phyloP scores from a whole-genome alignment of 2,797 vertebrate species.

The Gadopsis bispinosus region DNA sequence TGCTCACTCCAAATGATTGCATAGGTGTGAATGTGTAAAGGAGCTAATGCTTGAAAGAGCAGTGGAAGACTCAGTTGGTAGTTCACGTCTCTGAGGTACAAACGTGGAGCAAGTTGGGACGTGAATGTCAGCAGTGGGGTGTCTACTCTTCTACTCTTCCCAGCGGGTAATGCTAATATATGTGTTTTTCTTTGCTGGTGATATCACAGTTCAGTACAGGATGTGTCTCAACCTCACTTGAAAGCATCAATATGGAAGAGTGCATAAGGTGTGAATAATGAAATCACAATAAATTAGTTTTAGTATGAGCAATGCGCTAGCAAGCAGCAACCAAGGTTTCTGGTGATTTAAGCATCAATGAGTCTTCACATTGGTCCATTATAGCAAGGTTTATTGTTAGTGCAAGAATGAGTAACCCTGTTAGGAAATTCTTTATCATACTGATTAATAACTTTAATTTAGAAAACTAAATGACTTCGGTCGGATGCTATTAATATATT shows the following conservation, averaged over 20 bases:
- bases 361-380: slow-evolving; percentile 71
- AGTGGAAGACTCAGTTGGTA: slow-evolving; percentile 68
- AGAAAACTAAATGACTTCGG: slow-evolving; percentile 70
- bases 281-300: slow-evolving; percentile 55
- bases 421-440: slow-evolving; percentile 43
- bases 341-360: slow-evolving; percentile 55
- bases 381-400: slow-evolving; percentile 69
- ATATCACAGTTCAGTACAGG: slow-evolving; percentile 63
- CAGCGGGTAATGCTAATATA: slow-evolving; percentile 26
- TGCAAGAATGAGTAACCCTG: slow-evolving; percentile 77
- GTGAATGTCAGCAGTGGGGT: slow-evolving; percentile 30
- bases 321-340: slow-evolving; percentile 63
- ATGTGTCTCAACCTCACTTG: slow-evolving; percentile 33
- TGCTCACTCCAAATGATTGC: slow-evolving; percentile 70
- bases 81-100: slow-evolving; percentile 70
- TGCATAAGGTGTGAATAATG: slow-evolving; percentile 45
- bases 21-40: slow-evolving; percentile 75
- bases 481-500: slow-evolving; percentile 41
- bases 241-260: slow-evolving; percentile 52
- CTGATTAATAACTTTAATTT: slow-evolving; percentile 52
- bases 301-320: slow-evolving; percentile 52
- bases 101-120: slow-evolving; percentile 40
- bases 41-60: slow-evolving; percentile 43
- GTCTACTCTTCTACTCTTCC: slow-evolving; percentile 10
- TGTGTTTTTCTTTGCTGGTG: slow-evolving; percentile 69